phyloP scores from a whole-genome alignment of 2,888 invertebrate genomes.

The Ochropleura plecta region DNA sequence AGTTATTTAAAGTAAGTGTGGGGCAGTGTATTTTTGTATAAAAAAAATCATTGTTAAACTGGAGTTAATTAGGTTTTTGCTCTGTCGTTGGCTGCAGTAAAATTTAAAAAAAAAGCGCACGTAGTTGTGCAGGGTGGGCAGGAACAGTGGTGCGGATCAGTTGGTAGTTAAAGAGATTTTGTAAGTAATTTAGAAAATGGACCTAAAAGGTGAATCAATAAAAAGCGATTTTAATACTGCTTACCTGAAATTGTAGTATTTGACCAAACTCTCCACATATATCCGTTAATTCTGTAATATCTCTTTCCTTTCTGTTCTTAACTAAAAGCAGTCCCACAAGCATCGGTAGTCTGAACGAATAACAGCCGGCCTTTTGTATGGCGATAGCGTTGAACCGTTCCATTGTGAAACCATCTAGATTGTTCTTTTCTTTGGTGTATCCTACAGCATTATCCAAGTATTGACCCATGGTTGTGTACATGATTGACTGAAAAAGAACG shows the following conservation, averaged over 20 bases:
- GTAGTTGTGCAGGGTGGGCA: no score
- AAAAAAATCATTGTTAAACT: no score
- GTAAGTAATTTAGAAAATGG: not conserved
- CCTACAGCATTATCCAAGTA: conserved; percentile 30
- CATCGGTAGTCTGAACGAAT: conserved; percentile 36
- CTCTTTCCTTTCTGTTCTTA: conserved; percentile 24
- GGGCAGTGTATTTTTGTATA: no score
- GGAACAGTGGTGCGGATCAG: no score
- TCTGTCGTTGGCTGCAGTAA: not conserved
- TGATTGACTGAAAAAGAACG: conserved; percentile 31
- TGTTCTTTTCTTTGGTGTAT: conserved; percentile 44
- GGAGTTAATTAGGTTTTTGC: not conserved
- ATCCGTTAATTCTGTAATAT: conserved; percentile 12
- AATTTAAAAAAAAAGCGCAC: no score
- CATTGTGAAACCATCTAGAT: conserved; percentile 42
- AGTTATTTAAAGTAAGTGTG: not conserved
- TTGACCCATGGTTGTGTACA: conserved; percentile 40
- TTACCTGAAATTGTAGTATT: conserved; percentile 48
- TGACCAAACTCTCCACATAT: conserved; percentile 45
- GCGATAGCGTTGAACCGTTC: conserved; percentile 40
- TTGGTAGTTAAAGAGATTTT: no score
- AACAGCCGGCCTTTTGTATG: conserved; percentile 35
- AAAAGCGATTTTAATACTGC: not conserved
- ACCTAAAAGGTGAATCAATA: not conserved
- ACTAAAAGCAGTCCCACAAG: conserved; percentile 29